Base-by-base conservation (phyloP, 2,797 vertebrate species). In the Protonibea diacanthus region DNA sequence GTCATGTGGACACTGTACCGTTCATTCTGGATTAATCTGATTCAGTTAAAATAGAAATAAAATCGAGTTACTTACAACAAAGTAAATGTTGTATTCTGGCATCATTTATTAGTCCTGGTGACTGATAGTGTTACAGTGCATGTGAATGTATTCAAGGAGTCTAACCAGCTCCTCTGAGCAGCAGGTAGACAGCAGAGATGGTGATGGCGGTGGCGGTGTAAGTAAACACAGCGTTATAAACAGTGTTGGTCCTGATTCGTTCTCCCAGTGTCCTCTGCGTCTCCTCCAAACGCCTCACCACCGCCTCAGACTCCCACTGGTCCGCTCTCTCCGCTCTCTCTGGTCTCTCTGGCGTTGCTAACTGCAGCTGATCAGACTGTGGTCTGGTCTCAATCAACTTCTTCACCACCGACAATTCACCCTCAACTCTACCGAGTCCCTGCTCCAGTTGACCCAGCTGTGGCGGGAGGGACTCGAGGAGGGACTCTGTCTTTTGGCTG, bases 121-220 rank as follows among this genome's bases (percentile, higher is more conserved):
- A 11, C 18, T 2, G 52, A 25, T 0, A 17, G 25, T 10, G 12
- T 45, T 21, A 4, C 72, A 65, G 40, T 67, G 59, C 48, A 68
- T 27, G 18, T 70, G 48, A 27, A 67, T 15, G 13, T 20, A 12
- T 17, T 69, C n/a, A 51, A 4, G n/a, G 45, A 55, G 56, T 82
- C 64, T 88, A 90, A 25, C 67, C 80, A 0, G 80, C 0, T 42
- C 89, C 92, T 86, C 94, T 96, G 62, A 99, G 94, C 51, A 99
- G 90, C 71, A 98, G 15, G 78, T 97, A 99, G n/a, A 99, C 91
- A 0, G 96, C 85, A 8, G 97, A 95, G 20, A 98, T 53, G 0
- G 95, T 92, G 85, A 97, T 45, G 14, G 96, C 95, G n/a, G 97
- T 91, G 1, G 96, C 79, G 0, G 94, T 92, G 42, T 95, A 98